These are phyloP conservation scores for Acrocera orbiculus DNA, from an alignment of 2,888 invertebrate genomes.

Conservation along the genomic window DNA sequence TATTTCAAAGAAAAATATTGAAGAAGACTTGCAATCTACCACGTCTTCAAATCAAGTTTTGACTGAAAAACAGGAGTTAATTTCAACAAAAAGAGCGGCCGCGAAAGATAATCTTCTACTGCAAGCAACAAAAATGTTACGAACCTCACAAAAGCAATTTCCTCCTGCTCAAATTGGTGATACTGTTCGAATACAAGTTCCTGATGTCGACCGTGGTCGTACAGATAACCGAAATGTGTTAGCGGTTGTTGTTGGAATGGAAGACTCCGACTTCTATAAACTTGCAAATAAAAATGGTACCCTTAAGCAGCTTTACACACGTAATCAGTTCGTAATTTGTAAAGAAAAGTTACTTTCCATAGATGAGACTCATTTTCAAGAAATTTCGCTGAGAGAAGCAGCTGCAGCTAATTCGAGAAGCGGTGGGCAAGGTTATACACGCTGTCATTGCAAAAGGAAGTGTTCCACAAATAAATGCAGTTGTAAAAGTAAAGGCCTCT, in stretches of 20 bases:
- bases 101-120: not conserved
- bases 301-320: not conserved
- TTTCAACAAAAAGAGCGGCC: not conserved
- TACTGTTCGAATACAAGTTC: not conserved
- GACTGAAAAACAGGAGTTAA: not conserved
- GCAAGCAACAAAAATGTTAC: not conserved
- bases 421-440: not conserved
- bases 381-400: not conserved
- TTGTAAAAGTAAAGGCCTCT: no score
- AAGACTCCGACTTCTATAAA: not conserved
- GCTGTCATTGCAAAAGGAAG: not conserved
- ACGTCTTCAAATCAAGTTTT: not conserved
- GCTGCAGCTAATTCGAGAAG: not conserved
- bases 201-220: not conserved
- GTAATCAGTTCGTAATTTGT: not conserved
- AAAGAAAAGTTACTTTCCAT: not conserved
- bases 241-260: not conserved
- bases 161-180: not conserved
- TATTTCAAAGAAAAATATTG: no score
- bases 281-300: not conserved
- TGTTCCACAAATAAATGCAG: not conserved
- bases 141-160: not conserved
- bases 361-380: not conserved
- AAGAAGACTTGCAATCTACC: no score
- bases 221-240: not conserved